Base-by-base conservation (phyloP, 2,888 invertebrate species). In the Andrena trimmerana region DNA sequence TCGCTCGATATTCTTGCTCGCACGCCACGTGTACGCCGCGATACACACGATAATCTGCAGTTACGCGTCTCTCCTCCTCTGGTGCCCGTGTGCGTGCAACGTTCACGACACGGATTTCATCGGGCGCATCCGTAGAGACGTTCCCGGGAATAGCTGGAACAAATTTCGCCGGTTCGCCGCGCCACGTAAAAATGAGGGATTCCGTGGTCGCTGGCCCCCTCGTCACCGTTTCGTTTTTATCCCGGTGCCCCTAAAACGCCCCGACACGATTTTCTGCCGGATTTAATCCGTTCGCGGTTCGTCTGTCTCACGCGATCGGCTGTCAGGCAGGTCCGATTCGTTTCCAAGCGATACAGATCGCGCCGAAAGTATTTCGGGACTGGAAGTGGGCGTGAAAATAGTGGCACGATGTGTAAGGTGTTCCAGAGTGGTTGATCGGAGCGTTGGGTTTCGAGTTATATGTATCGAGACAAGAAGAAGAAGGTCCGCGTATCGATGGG, bases 41-140 rank as follows among this genome's bases (percentile, higher is more conserved):
- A 70, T 84, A 68, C 73, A 52, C 63, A 50, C 36, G 83, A 83
- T 85, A 86, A 81, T 86, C 77, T 78, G 69, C 81, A 78, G 67
- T 86, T 76, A 73, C 54, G 29, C 66, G 60, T 13, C 8, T 42
- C 4, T 7, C 33, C 5, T n/a, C n/a, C 24, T 2, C 20, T 27
- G 16, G 5, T 48, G 57, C 48, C 20, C 3, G 29, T 8, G 62
- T 50, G 66, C n/a, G 74, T 59, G 13, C 31, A 73, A 3, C 29
- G n/a, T 57, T 13, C 48, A 13, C 48, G 70, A 24, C 42, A 68
- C 66, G 67, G 36, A 80, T 80, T 72, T 72, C 62, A 60, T 78
- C 29, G 71, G 16, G 20, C 62, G 48, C 42, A 50, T 66, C 74
- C 48, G 57, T 29, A 66, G 70, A 80, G 71, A 76, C 33, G 59